Base-by-base conservation (phyloP, 2,888 invertebrate species). In the Acanthopleura granulata region DNA sequence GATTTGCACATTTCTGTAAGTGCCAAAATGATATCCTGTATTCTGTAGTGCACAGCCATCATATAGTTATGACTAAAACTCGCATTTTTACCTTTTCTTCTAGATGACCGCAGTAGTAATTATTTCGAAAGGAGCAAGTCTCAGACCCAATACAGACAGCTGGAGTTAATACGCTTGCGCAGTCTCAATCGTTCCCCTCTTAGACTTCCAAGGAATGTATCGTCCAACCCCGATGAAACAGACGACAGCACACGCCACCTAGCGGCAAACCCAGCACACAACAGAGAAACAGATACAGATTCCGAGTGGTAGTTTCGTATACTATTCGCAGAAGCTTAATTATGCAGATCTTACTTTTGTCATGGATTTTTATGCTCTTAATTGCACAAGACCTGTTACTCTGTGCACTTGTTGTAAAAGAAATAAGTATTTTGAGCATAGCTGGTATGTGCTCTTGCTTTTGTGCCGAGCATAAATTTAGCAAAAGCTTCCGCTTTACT, bases 121-220 rank as follows among this genome's bases (percentile, higher is more conserved):
- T 76, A 78, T 72, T 83, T 82, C 83, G 85, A 86, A 75, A 73
- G 84, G 74, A 62, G 27, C 30, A 85, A 85, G 72, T 84, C 85
- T 22, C 82, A 82, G 11, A 12, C 72, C 1, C 57, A 72, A 25
- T 85, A 86, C 75, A 79, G 86, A 62, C 84, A 86, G 72, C 77
- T 86, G 74, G 86, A 86, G 76, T 76, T 86, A 50, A 86, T 85
- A 76, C 81, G 86, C 74, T 82, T 87, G 79, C 79, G 83, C 12
- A 83, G 81, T 30, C 72, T 84, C 30, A 83, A 83, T 71, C 81
- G 78, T 49, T 74, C 78, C 27, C 71, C 71, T 14, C 16, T 66
- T 16, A 66, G 66, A 66, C 18, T 15, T 27, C 66, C 66, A 27
- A 18, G 29, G 16, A 22, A 22, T 27, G 6, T 27, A 16, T 16